Evolutionary conservation across 1,140 invertebrate species (phyloP), one percentile per base, ranked within the genome.

Genomic region (Cepaea nemoralis): DNA sequence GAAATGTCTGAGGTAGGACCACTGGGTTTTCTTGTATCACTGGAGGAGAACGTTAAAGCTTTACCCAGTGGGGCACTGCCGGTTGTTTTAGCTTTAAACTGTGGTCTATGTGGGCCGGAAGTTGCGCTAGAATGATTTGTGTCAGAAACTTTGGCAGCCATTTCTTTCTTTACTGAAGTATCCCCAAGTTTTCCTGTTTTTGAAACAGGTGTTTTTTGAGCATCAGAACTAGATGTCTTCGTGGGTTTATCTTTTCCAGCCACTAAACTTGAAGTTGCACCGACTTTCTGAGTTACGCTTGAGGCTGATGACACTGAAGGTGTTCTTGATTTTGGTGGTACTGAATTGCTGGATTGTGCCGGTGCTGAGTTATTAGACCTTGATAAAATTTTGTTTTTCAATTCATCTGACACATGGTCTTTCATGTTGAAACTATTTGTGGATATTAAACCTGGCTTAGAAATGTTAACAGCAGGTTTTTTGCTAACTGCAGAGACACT

Each of bases 341-440:
- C 1, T 63, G 59, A 63, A 63, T 27, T 63, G n/a, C 16, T 63
- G 27, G 27, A 10, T 31, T 63, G 59, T 63, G 59, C 16, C 59
- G 27, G n/a, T 31, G n/a, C n/a, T 31, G 59, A 63, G 33, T 16
- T 63, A 70, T n/a, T 19, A n/a, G 69, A 70, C 22, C 69, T 39
- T 40, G 35, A 40, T 2, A 74, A 33, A 74, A 74, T 48, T 74
- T 48, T 74, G 40, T 45, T 74, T 33, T 27, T 42, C 3, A 74
- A 42, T 74, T 74, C 71, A 74, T 74, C 71, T 45, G 71, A 74
- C 8, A 74, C 42, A 19, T 40, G n/a, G 50, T 27, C 42, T 74
- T 74, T 74, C 27, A 73, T 6, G 12, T 73, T 73, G 1, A 42
- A 39, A 42, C 42, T 74, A 48, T 33, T 74, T 42, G 48, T 45